These are phyloP conservation scores for Pomacea maculata DNA, from an alignment of 1,140 invertebrate genomes.

Conservation along the genomic window DNA sequence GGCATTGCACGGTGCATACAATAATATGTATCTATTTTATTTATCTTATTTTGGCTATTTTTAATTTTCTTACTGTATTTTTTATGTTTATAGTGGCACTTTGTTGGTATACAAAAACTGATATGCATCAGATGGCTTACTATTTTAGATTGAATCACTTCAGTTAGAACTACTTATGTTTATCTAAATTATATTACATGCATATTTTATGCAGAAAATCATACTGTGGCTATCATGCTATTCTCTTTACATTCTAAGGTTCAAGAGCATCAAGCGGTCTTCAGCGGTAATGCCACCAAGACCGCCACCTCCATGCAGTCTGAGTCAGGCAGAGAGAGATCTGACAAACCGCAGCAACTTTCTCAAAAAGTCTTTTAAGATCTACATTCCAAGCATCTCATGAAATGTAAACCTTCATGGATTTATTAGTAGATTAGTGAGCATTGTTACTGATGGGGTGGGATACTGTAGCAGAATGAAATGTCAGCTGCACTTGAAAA, in stretches of 20 bases:
- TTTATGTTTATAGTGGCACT: no score
- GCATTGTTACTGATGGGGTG: background rate
- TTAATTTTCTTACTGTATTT: no score
- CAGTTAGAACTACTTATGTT: no score
- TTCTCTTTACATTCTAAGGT: constrained; percentile 12
- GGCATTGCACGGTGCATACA: no score
- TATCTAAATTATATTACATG: no score
- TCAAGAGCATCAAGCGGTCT: constrained; percentile 37
- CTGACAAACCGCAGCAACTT: constrained; percentile 38
- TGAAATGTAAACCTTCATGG: background rate
- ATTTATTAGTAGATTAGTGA: no score
- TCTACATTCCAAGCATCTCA: constrained; percentile 28
- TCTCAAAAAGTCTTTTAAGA: constrained; percentile 38
- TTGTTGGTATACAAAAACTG: no score
- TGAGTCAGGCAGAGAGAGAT: constrained; percentile 32
- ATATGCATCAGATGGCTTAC: no score
- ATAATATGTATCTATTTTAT: no score
- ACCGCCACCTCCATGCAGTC: constrained; percentile 31
- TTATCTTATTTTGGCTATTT: no score
- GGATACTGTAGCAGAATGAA: background rate
- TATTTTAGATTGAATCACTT: no score
- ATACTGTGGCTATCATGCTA: background rate
- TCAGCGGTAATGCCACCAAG: constrained; percentile 32
- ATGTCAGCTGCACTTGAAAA: background rate
- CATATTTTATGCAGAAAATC: no score